Conservation (phyloP, 2,888 invertebrate species). For the Beris chalybata region DNA sequence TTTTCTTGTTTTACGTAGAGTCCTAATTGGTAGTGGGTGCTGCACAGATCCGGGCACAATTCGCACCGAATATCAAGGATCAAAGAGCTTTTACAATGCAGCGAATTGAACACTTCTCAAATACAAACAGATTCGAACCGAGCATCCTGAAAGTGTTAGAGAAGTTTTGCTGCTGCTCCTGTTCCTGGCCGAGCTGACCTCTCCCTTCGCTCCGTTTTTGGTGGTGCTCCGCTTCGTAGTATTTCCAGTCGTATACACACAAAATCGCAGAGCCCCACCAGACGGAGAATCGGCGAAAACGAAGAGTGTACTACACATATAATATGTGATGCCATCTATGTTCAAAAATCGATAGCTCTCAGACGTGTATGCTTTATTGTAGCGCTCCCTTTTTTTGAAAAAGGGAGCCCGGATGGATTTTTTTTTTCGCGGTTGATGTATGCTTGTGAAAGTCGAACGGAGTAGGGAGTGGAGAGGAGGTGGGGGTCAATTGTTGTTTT, state of each 20-base stretch:
- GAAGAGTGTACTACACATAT: too few relatives aligned
- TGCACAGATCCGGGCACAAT: constrained; percentile 9
- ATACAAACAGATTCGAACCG: too few relatives aligned
- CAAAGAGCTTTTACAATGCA: too few relatives aligned
- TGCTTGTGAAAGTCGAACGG: constrained; percentile 34
- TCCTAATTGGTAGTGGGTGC: constrained; percentile 19
- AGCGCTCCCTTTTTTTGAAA: constrained; percentile 12
- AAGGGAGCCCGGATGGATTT: neutral
- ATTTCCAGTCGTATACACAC: too few relatives aligned
- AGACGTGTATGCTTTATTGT: constrained; percentile 38
- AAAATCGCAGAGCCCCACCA: too few relatives aligned
- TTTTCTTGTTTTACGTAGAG: neutral
- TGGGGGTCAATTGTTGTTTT: constrained; percentile 30
- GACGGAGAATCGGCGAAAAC: too few relatives aligned
- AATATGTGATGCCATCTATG: constrained; percentile 27
- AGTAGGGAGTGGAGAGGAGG: constrained; percentile 38
- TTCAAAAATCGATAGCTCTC: constrained; percentile 40
- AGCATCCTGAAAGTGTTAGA: too few relatives aligned
- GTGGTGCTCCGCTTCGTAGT: too few relatives aligned
- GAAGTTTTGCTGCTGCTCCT: too few relatives aligned
- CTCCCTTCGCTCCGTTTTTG: too few relatives aligned
- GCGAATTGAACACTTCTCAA: too few relatives aligned
- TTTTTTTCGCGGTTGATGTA: constrained; percentile 20
- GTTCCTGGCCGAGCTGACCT: too few relatives aligned
- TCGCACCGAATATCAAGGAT: neutral